These are phyloP conservation scores for Onychostruthus taczanowskii DNA, from an alignment of 2,113 vertebrate species.

Conservation along the genomic window DNA sequence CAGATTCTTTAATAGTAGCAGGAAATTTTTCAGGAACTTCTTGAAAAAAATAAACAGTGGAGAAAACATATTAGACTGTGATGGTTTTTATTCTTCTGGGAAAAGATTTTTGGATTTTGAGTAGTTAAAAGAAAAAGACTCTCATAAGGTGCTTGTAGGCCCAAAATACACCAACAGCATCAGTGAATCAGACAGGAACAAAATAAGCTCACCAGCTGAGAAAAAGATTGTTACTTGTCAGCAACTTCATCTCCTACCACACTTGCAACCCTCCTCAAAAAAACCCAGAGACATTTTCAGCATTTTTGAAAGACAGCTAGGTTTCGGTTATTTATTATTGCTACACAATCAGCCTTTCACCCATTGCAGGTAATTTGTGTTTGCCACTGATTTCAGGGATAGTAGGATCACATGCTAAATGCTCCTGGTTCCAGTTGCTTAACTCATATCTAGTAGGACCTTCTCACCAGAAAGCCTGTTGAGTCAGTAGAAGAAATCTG, in stretches of 20 bases:
- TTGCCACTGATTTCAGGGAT: background rate
- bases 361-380: background rate
- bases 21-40: background rate
- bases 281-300: background rate
- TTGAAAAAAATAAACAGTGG: background rate
- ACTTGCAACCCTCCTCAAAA: background rate
- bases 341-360: background rate
- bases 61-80: background rate
- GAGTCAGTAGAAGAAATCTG: conserved; percentile 30
- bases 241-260: background rate
- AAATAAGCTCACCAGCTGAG: background rate
- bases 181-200: background rate
- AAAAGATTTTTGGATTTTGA: background rate
- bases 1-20: background rate
- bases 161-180: background rate
- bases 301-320: background rate
- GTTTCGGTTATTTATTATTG: background rate
- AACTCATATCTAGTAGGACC: background rate
- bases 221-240: background rate
- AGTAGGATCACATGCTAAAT: background rate
- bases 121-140: background rate
- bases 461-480: background rate
- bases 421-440: background rate
- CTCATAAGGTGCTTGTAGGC: background rate
- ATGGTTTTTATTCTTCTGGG: background rate